phyloP scores from a whole-genome alignment of 2,113 vertebrate genomes.

The Pholis gunnellus region DNA sequence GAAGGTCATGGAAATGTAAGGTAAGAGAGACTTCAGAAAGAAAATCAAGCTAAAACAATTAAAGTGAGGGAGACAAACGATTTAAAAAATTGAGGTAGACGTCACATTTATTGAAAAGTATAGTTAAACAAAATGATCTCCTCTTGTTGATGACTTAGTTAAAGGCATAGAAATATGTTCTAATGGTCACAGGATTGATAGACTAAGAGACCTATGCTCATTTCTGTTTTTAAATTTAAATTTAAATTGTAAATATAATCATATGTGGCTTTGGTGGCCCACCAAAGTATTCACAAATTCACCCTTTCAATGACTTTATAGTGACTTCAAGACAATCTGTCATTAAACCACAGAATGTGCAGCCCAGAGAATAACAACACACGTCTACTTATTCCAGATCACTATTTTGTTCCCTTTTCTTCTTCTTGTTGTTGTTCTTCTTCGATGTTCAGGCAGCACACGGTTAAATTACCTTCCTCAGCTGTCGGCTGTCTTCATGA shows the following conservation, averaged over 20 bases:
- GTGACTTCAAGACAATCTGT: neutral
- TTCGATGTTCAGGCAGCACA: neutral
- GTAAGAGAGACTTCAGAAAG: neutral
- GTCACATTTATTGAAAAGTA: neutral
- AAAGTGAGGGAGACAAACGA: neutral
- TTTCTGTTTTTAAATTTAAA: neutral
- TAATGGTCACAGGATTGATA: neutral
- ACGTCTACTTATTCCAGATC: neutral
- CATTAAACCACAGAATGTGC: too few species aligned
- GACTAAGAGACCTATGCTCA: neutral
- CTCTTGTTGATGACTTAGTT: neutral
- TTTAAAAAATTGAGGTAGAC: neutral
- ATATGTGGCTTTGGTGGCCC: neutral
- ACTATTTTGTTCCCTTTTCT: neutral
- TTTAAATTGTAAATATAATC: neutral
- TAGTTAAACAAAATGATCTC: neutral
- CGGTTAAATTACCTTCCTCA: constrained; percentile 20
- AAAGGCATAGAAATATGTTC: neutral
- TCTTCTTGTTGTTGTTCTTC: neutral
- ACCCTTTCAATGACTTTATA: neutral
- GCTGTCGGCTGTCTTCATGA: constrained; percentile 22
- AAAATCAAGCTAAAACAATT: neutral
- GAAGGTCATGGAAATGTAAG: neutral
- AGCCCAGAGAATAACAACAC: neutral
- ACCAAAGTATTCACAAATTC: neutral